Evolutionary conservation across 2,797 vertebrate genomes (phyloP), one percentile per base, ranked within the genome.

Genomic region (Melanotaenia boesemani): DNA sequence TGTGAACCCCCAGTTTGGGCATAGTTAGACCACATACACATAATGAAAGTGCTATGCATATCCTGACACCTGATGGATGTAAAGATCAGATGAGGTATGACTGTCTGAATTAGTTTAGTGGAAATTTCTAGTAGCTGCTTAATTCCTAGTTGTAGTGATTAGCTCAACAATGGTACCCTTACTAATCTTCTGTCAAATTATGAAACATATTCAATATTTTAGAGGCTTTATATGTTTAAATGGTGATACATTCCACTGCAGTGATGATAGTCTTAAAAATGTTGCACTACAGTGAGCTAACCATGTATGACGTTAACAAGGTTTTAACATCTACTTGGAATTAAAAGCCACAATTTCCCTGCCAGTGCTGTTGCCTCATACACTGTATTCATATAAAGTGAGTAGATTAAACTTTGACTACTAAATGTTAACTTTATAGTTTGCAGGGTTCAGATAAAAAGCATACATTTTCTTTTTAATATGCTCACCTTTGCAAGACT

Each of bases 211-310:
- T 65, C 2, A 37, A 63, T 36, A 69, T 65, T 37, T 67, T 63
- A 81, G 46, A 58, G 71, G 32, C 67, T 9, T 56, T 9, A 54
- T 62, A 30, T 60, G 44, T 54, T 18, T 72, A 28, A 73, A 70
- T 34, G 59, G 62, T 77, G 60, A 79, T 63, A 79, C 87, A 91
- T 90, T 91, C 91, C 91, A 54, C 74, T 69, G 54, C 58, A 57
- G 46, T 52, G 68, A 57, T 72, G 8, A 50, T 10, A 55, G 74
- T 86, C 81, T 80, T 87, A 76, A 81, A 66, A 66, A 74, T 84
- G 37, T 68, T 70, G 61, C 66, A 73, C 18, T 63, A 32, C n/a
- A 50, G 61, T 18, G 67, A 79, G 48, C 63, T 71, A 44, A 65
- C 18, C 34, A 32, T 32, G 41, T 73, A 48, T 72, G 55, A 84